Evolutionary conservation across 1,140 invertebrate genomes (phyloP), one percentile per base, ranked within the genome.

Genomic region (Hypsibius dujardini): DNA sequence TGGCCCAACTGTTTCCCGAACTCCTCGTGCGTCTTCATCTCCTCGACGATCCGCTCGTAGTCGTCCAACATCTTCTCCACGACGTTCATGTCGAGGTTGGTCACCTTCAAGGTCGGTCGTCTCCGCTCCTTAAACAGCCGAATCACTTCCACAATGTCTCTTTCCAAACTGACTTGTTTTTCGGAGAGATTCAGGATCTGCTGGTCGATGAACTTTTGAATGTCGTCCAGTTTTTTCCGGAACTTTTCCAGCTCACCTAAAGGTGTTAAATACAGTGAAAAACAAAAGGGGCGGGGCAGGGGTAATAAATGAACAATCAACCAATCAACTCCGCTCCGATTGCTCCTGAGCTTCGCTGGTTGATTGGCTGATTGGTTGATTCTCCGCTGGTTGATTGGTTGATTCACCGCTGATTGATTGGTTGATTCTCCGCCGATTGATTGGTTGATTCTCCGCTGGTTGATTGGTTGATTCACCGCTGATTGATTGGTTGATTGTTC

Each of bases 61-160:
- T 67, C 62, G 62, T 67, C 62, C 7, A 67, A 42, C 62, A 67
- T 67, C 62, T 67, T 67, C 62, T 67, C 62, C 62, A 67, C 62
- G 3, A 67, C 7, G 42, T 67, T 7, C 62, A 67, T 67, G 42
- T 67, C 62, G 3, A 67, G 62, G 3, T 7, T 7, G 7, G 7
- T 42, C 7, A 67, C 62, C 62, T 67, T 67, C 3, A 67, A 42
- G 7, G 7, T 7, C 7, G 62, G 62, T 7, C 62, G 62, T 42
- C 62, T 7, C 12, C 62, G 62, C 42, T 67, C 62, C 42, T 67
- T 67, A 42, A 67, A 67, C 62, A 67, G 12, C 62, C 45, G 7
- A 42, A 67, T 67, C 7, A 67, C 7, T 3, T 67, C 62, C 3
- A 3, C 42, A 42, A 67, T 67, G 45, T 67, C 62, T 42, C 12